Evolutionary conservation across 1,140 invertebrate species (phyloP).

Genomic region (Eumaeus atala): DNA sequence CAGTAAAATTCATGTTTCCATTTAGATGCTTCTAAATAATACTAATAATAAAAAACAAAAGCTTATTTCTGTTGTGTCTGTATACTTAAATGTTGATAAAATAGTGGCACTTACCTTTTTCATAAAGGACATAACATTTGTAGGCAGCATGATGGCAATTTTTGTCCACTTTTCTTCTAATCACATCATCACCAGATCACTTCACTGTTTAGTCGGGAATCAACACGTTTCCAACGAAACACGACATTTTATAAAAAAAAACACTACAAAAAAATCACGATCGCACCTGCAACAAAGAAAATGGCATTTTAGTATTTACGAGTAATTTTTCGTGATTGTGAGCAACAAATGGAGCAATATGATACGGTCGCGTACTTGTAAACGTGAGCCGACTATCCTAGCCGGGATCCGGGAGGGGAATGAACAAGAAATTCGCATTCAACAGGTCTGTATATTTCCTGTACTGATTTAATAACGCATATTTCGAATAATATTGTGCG

Average conservation of each 20-base stretch:
- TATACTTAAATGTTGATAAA: too few species aligned
- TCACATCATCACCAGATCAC: slow-evolving; percentile 54
- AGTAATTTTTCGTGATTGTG: slow-evolving; percentile 7
- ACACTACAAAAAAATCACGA: slow-evolving; percentile 16
- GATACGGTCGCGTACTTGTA: slow-evolving; percentile 1
- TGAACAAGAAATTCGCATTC: slow-evolving; percentile 41
- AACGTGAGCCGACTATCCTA: slow-evolving; percentile 32
- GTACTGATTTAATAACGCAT: slow-evolving; percentile 3
- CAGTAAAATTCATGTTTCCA: too few species aligned
- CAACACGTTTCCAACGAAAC: slow-evolving; percentile 43
- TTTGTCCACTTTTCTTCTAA: slow-evolving; percentile 29
- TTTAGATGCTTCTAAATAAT: too few species aligned
- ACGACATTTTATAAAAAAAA: slow-evolving; percentile 41
- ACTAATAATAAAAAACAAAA: too few species aligned
- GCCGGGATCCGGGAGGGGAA: slow-evolving; percentile 35
- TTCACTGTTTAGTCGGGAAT: slow-evolving; percentile 49
- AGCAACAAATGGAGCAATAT: slow-evolving; percentile 15
- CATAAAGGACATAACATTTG: slow-evolving; percentile 87
- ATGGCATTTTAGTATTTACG: slow-evolving; percentile 15
- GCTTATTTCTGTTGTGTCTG: too few species aligned
- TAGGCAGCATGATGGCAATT: slow-evolving; percentile 82
- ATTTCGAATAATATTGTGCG: too few species aligned
- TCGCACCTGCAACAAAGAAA: slow-evolving; percentile 46
- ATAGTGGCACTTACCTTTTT: slow-evolving; percentile 80
- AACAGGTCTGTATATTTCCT: slow-evolving; percentile 49